phyloP scores from a whole-genome alignment of 2,888 invertebrate species.

The Microplitis manilae region DNA sequence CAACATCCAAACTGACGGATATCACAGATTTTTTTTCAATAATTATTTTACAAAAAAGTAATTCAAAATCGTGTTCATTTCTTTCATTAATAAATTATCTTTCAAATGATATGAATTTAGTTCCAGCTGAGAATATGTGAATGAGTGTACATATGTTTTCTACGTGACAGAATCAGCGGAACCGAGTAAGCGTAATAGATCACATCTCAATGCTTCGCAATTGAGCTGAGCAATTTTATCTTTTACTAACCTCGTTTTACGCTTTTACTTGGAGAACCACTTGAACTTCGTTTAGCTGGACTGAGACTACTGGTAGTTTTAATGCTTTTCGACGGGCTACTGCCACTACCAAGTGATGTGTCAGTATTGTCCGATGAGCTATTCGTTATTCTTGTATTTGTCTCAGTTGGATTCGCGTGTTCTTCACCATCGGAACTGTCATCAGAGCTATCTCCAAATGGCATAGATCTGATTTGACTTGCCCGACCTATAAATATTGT shows the following conservation, averaged over 20 bases:
- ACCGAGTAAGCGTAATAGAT: too few relatives aligned
- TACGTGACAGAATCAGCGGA: too few relatives aligned
- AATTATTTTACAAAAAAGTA: too few relatives aligned
- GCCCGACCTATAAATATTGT: constrained; percentile 76
- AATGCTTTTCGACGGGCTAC: constrained; percentile 88
- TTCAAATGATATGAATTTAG: too few relatives aligned
- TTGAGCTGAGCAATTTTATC: too few relatives aligned
- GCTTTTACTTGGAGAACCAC: constrained; percentile 86
- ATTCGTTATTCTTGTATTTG: constrained; percentile 72
- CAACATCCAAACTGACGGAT: too few relatives aligned
- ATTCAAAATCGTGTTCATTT: too few relatives aligned
- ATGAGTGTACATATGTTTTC: too few relatives aligned
- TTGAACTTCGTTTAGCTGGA: constrained; percentile 87
- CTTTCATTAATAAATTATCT: too few relatives aligned
- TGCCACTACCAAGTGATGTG: constrained; percentile 79
- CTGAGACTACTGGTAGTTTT: constrained; percentile 89
- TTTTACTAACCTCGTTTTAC: constrained; percentile 81
- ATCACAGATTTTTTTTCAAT: too few relatives aligned
- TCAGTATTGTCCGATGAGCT: constrained; percentile 75
- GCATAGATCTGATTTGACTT: constrained; percentile 95
- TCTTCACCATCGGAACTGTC: constrained; percentile 96
- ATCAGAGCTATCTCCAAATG: constrained; percentile 95
- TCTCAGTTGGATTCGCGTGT: constrained; percentile 74
- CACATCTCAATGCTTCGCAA: too few relatives aligned
- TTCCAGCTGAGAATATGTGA: too few relatives aligned